These are phyloP conservation scores for Drosophila sp. DNA, from an alignment of 1,140 invertebrate genomes.

Conservation along the genomic window DNA sequence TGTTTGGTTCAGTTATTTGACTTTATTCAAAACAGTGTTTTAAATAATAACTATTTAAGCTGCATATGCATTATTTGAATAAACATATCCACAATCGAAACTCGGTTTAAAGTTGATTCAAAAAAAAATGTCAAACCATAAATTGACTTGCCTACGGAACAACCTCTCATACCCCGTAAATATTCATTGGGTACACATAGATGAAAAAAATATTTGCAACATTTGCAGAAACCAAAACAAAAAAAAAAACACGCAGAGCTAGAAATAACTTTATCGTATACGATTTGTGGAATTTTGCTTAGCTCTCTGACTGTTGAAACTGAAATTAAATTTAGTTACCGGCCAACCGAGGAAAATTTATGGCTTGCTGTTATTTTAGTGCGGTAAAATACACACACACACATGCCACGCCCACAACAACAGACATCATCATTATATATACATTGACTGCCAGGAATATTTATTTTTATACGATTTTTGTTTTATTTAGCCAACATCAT, in stretches of 20 bases:
- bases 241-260: constrained; percentile 2
- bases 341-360: constrained; percentile 55
- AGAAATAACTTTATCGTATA: constrained; percentile 46
- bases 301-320: constrained; percentile 50
- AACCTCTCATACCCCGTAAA: background rate
- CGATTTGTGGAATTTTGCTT: constrained; percentile 48
- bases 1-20: no score
- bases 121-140: background rate
- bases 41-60: no score
- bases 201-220: constrained; percentile 24
- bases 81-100: no score
- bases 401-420: constrained; percentile 21
- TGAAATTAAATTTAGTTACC: constrained; percentile 66
- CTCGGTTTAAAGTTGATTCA: no score
- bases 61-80: no score
- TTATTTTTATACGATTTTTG: constrained; percentile 8
- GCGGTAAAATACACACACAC: constrained; percentile 34
- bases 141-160: background rate
- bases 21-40: no score
- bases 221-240: constrained; percentile 12
- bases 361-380: constrained; percentile 72
- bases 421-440: constrained; percentile 62
- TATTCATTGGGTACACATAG: background rate
- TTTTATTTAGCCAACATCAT: constrained; percentile 45
- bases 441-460: constrained; percentile 44